A percentile compares a stretch with the other conserved stretches of the same genome.
Conservation (phyloP, 2,888 invertebrate genomes). For the Liopterus haemorrhoidalis region DNA sequence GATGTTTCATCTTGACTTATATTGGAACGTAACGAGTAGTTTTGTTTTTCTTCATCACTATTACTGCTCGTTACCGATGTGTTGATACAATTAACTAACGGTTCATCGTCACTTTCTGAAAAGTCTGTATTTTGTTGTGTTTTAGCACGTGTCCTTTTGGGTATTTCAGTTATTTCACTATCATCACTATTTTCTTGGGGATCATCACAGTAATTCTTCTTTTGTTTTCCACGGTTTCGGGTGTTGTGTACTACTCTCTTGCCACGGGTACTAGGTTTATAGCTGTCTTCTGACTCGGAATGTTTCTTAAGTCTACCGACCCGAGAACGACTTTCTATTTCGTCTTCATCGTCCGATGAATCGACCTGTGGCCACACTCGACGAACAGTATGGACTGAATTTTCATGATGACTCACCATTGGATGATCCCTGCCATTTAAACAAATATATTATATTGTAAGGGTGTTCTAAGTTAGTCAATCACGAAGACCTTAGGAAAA, state of each 20-base stretch:
- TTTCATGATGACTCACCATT: too few species aligned
- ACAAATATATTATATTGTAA: too few species aligned
- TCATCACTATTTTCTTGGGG: too few species aligned
- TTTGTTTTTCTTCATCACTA: slow-evolving; percentile 34
- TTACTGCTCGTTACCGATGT: slow-evolving; percentile 21
- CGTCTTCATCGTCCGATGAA: not conserved
- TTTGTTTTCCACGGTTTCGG: slow-evolving; percentile 30
- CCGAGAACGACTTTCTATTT: too few species aligned
- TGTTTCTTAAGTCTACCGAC: slow-evolving; percentile 18
- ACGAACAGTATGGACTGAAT: too few species aligned
- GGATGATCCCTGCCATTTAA: too few species aligned
- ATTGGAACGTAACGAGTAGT: slow-evolving; percentile 11
- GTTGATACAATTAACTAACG: slow-evolving; percentile 26
- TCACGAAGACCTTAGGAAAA: too few species aligned
- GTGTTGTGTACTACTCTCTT: slow-evolving; percentile 16
- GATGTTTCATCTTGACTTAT: slow-evolving; percentile 28
- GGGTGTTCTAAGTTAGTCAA: too few species aligned
- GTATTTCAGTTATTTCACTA: slow-evolving; percentile 31
- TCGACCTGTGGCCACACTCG: not conserved
- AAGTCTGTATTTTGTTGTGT: slow-evolving; percentile 25
- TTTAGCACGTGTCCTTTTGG: slow-evolving; percentile 34
- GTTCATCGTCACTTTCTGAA: slow-evolving; percentile 35
- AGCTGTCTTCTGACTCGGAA: slow-evolving; percentile 53
- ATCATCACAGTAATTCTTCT: slow-evolving; percentile 23
- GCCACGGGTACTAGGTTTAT: slow-evolving; percentile 44